These are phyloP conservation scores for Platysternon megacephalum DNA, from an alignment of 2,113 vertebrate species.

Conservation along the genomic window DNA sequence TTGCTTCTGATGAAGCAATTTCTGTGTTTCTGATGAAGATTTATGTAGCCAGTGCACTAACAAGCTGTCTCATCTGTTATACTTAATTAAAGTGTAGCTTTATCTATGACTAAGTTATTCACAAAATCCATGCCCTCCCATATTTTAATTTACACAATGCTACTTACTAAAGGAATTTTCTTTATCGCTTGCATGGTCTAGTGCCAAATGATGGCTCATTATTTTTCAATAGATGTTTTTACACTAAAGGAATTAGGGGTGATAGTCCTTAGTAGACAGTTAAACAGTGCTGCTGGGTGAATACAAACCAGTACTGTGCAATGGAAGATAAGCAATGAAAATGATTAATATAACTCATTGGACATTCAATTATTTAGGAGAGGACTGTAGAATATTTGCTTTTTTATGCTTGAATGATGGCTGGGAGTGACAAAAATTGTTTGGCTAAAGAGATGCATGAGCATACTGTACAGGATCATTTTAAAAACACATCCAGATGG, in stretches of 20 bases:
- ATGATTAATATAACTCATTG: neutral
- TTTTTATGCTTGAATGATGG: neutral
- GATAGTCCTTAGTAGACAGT: neutral
- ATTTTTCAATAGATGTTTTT: neutral
- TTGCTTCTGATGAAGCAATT: neutral
- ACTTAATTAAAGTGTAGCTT: conserved; percentile 21
- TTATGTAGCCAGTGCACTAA: neutral
- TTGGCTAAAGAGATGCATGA: neutral
- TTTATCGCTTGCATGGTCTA: neutral
- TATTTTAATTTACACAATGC: neutral
- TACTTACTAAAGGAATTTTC: neutral
- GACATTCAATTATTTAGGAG: neutral
- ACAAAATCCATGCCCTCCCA: neutral
- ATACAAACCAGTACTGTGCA: neutral
- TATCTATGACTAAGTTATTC: neutral
- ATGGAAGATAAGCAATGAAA: neutral
- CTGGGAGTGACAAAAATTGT: neutral
- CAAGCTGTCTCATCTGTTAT: neutral
- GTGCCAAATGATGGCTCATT: neutral
- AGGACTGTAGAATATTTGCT: neutral
- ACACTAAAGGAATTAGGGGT: neutral
- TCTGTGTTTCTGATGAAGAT: neutral
- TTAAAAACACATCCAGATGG: neutral
- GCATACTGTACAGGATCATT: neutral
- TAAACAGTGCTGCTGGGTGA: neutral